Evolutionary conservation across 2,888 invertebrate genomes (phyloP).

Genomic region (Arge pagana): DNA sequence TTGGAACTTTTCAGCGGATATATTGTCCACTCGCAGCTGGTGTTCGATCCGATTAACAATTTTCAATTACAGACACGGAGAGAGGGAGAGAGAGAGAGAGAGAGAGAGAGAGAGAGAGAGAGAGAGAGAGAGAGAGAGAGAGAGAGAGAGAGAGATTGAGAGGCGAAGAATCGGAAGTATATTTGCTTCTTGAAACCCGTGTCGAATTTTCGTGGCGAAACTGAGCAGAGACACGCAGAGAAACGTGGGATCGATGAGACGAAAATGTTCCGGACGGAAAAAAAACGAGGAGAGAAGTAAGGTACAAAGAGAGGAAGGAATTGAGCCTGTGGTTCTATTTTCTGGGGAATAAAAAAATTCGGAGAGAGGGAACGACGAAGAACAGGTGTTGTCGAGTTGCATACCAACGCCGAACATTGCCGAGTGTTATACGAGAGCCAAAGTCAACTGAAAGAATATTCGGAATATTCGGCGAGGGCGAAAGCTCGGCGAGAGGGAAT

Average conservation of each 20-base stretch:
- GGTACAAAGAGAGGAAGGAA: background rate
- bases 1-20: background rate
- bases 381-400: slow-evolving; percentile 24
- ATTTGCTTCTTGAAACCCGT: too few species aligned
- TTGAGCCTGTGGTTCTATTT: too few species aligned
- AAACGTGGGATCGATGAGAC: too few species aligned
- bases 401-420: slow-evolving; percentile 10
- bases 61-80: too few species aligned
- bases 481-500: slow-evolving; percentile 8
- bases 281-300: background rate
- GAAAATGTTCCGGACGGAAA: too few species aligned
- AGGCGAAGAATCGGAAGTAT: background rate
- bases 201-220: too few species aligned
- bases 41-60: background rate
- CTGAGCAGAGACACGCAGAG: too few species aligned
- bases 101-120: background rate
- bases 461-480: too few species aligned
- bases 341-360: background rate
- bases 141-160: background rate
- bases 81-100: background rate
- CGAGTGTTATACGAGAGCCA: too few species aligned
- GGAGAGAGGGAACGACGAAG: background rate
- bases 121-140: background rate
- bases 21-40: background rate
- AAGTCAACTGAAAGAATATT: too few species aligned